Evolutionary conservation across 2,888 invertebrate genomes (phyloP).

Genomic region (Notodonta ziczac): DNA sequence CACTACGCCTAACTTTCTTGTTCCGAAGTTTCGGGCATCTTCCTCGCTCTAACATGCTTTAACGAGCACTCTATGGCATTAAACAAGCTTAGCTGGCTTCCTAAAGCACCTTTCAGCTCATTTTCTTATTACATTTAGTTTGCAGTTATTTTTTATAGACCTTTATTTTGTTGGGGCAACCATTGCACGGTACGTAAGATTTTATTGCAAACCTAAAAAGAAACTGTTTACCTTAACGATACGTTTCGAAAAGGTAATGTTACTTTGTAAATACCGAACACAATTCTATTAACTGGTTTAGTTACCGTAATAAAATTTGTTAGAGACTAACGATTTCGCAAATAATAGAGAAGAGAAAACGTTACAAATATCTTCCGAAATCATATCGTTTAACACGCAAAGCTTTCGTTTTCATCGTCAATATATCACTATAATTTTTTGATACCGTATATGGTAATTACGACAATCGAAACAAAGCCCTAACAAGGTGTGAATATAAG

Average conservation of each 20-base stretch:
- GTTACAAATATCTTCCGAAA: slow-evolving; percentile 34
- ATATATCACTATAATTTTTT: slow-evolving; percentile 25
- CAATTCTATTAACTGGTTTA: not conserved
- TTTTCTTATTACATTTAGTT: slow-evolving; percentile 7
- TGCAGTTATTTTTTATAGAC: slow-evolving; percentile 20
- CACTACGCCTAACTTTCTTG: slow-evolving; percentile 7
- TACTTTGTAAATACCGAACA: not conserved
- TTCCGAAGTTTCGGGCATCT: slow-evolving; percentile 22
- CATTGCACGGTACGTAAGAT: slow-evolving; percentile 29
- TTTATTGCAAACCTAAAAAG: slow-evolving; percentile 30
- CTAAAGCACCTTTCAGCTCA: not conserved
- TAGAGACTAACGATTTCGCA: not conserved
- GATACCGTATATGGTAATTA: slow-evolving; percentile 29
- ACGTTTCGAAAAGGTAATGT: slow-evolving; percentile 10
- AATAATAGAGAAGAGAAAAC: slow-evolving; percentile 29
- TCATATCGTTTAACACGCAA: slow-evolving; percentile 38
- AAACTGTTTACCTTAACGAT: slow-evolving; percentile 23
- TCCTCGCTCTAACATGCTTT: not conserved
- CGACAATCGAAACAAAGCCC: slow-evolving; percentile 26
- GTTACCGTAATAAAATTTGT: not conserved
- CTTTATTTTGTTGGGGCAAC: slow-evolving; percentile 11
- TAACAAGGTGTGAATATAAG: slow-evolving; percentile 42
- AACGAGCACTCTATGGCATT: slow-evolving; percentile 1
- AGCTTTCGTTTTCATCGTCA: slow-evolving; percentile 41
- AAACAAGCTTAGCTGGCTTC: not conserved